Evolutionary conservation across 2,113 vertebrate species (phyloP), one percentile per base, ranked within the genome.

Genomic region (Callaeas wilsoni): DNA sequence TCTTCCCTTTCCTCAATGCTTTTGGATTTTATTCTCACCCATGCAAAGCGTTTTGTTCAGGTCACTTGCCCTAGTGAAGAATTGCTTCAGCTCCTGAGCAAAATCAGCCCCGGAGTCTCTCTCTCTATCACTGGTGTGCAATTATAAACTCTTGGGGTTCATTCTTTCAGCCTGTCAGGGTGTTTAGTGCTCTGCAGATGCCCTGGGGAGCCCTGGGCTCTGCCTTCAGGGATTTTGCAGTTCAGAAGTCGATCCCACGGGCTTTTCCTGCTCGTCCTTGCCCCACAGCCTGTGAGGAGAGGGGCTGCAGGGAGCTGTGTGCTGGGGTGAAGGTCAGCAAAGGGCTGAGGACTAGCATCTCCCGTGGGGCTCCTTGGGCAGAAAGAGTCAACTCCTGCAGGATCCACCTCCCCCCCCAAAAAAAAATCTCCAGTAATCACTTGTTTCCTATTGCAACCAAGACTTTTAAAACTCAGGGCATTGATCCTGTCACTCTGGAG

Each of bases 401-500:
- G 16, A 67, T n/a, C 8, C 46, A 33, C 27, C 26, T 2, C 8
- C 14, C 27, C 32, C 39, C n/a, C 18, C 77, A 25, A 25, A 29
- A 35, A 37, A 46, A 41, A 42, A 50, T 68, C 81, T 74, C 78
- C 74, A 94, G 84, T 84, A 85, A 90, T 82, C 87, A 62, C 77
- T 96, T 93, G 22, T 56, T 96, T 90, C 57, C 78, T 77, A 18
- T 69, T 84, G 29, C 79, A 62, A 42, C 44, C 77, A 42, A 81
- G 64, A 67, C 90, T 93, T 92, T 76, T 87, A 93, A 91, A 89
- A 93, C 94, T 93, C 37, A 23, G 62, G 68, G 83, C 77, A 76
- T 74, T 92, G 87, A 85, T 95, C 71, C 65, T 95, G 79, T 96
- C 89, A 76, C 80, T 97, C 93, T 4, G 2, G 85, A 97, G 97